A percentile compares a stretch with the other conserved stretches of the same genome.
phyloP scores from a whole-genome alignment of 2,113 vertebrate species.

The Pangasianodon hypophthalmus region DNA sequence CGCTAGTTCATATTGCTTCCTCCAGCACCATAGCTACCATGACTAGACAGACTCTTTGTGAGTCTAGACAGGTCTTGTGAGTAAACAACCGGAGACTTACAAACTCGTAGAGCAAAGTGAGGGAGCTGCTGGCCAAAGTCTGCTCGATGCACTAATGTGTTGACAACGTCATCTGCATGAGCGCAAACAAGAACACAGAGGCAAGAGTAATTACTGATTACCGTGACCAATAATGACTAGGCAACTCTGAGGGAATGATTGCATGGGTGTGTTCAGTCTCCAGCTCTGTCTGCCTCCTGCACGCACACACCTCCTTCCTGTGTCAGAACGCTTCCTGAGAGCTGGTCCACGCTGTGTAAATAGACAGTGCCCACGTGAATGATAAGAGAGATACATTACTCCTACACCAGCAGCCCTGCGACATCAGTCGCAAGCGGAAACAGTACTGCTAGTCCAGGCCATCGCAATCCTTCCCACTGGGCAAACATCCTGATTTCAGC shows the following conservation, averaged over 20 bases:
- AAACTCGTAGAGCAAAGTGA: not conserved
- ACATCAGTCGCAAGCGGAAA: not conserved
- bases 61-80: not conserved
- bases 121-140: not conserved
- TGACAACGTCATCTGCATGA: constrained; percentile 40
- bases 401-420: not conserved
- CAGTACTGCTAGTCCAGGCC: not conserved
- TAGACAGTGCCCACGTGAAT: constrained; percentile 30
- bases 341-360: constrained; percentile 42
- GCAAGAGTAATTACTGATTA: constrained; percentile 47
- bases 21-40: not conserved
- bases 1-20: not conserved
- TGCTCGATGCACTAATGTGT: constrained; percentile 17
- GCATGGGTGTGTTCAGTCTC: constrained; percentile 26
- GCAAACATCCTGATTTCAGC: constrained; percentile 22
- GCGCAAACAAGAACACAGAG: constrained; percentile 35
- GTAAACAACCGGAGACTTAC: constrained; percentile 18
- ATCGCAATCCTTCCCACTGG: not conserved
- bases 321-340: constrained; percentile 8
- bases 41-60: not conserved
- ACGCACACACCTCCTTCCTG: constrained; percentile 1
- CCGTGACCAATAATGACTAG: constrained; percentile 48
- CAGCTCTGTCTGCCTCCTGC: constrained; percentile 16
- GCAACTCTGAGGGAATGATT: constrained; percentile 14
- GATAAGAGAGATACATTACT: constrained; percentile 27